A percentile compares a stretch with the other conserved stretches of the same genome.
phyloP scores from a whole-genome alignment of 2,113 vertebrate species.

The Eclectus roratus region DNA sequence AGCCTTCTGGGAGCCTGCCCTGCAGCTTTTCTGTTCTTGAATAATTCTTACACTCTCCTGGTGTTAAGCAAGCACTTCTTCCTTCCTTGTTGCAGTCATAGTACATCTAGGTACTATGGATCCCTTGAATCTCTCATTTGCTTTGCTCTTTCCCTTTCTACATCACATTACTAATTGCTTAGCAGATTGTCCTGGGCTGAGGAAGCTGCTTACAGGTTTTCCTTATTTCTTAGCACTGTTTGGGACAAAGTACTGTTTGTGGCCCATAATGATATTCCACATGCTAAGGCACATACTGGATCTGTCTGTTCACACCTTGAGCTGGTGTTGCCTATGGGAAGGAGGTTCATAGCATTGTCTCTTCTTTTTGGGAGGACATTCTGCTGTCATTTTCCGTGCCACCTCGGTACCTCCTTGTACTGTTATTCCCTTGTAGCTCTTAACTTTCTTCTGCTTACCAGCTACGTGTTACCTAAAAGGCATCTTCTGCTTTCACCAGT shows the following conservation, averaged over 20 bases:
- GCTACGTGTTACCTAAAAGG: not conserved
- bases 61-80: not conserved
- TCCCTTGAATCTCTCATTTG: not conserved
- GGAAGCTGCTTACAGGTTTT: not conserved
- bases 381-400: not conserved
- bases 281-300: not conserved
- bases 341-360: not conserved
- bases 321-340: not conserved
- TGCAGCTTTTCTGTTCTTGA: conserved; percentile 14
- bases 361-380: not conserved
- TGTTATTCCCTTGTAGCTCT: not conserved
- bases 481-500: not conserved
- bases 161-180: not conserved
- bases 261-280: fast-evolving
- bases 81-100: not conserved
- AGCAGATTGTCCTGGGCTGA: not conserved
- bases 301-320: not conserved
- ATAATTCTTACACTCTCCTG: not conserved
- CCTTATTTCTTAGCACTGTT: not conserved
- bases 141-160: conserved; percentile 5
- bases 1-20: conserved; percentile 16
- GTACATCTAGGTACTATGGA: not conserved
- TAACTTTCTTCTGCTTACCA: not conserved
- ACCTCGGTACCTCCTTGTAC: not conserved
- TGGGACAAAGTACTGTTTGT: not conserved